A percentile compares a stretch with the other conserved stretches of the same genome.
Conservation (phyloP, 2,797 vertebrate genomes). For the Scyliorhinus canicula region DNA sequence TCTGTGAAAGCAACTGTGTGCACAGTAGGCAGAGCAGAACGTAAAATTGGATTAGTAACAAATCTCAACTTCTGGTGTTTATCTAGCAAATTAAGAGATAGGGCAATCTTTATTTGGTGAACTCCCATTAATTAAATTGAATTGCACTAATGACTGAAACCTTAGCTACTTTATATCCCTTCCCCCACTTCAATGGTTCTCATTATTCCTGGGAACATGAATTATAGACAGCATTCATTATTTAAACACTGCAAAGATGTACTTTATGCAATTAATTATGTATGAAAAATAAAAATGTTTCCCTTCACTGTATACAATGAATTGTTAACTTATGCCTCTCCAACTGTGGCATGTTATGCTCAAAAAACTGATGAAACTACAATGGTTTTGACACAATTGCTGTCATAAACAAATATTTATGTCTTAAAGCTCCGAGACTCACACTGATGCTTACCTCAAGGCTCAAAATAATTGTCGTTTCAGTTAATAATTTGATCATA, state of each 20-base stretch:
- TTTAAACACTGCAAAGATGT: constrained; percentile 26
- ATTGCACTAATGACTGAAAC: background rate
- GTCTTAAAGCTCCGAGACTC: background rate
- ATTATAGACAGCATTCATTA: constrained; percentile 14
- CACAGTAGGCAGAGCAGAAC: background rate
- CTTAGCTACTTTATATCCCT: background rate
- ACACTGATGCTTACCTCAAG: background rate
- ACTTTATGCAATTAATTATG: constrained; percentile 28
- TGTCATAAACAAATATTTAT: background rate
- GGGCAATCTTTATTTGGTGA: background rate
- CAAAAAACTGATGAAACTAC: background rate
- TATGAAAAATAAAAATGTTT: constrained; percentile 15
- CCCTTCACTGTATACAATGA: constrained; percentile 26
- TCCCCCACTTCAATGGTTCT: background rate
- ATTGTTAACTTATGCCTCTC: background rate
- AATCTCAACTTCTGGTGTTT: background rate
- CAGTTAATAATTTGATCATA: background rate
- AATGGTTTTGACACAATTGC: background rate
- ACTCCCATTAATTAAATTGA: constrained; percentile 4
- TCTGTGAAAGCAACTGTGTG: background rate
- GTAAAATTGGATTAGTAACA: background rate
- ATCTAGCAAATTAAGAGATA: background rate
- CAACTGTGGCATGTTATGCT: background rate
- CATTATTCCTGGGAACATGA: constrained; percentile 23
- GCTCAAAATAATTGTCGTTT: background rate